Evolutionary conservation across 2,797 vertebrate genomes (phyloP).

Genomic region (Epinephelus awoara): DNA sequence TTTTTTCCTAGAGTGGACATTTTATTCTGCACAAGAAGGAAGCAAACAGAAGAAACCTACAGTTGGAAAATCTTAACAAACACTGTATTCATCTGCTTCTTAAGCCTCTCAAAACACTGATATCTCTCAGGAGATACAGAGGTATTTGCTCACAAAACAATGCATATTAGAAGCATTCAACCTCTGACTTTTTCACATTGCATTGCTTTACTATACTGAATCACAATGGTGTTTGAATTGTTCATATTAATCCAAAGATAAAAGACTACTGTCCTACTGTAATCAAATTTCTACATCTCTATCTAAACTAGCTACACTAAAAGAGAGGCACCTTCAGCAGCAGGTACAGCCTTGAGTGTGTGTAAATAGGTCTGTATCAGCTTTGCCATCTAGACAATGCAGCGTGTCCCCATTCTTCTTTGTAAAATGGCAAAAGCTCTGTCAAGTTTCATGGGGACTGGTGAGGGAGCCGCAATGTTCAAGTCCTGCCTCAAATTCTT

Average conservation of each 20-base stretch:
- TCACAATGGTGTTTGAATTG: background rate
- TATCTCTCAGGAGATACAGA: conserved; percentile 3
- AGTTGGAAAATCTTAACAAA: background rate
- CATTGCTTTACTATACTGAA: no score
- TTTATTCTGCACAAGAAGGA: conserved; percentile 2
- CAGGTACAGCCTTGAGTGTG: background rate
- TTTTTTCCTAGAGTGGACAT: background rate
- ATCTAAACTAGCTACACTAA: no score
- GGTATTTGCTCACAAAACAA: background rate
- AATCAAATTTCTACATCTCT: no score
- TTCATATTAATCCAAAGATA: conserved; percentile 2
- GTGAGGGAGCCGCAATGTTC: conserved; percentile 5
- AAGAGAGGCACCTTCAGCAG: background rate
- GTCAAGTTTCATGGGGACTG: conserved; percentile 5
- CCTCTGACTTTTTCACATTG: background rate
- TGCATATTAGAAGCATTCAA: background rate
- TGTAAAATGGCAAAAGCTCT: background rate
- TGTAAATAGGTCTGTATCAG: background rate
- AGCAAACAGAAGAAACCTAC: background rate
- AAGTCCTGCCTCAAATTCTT: conserved; percentile 16
- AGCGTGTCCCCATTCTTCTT: background rate
- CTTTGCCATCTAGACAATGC: conserved; percentile 13
- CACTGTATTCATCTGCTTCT: background rate
- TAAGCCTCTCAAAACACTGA: background rate
- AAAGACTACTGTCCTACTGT: background rate